Evolutionary conservation across 2,888 invertebrate genomes (phyloP), one percentile per base, ranked within the genome.

Genomic region (Amaurobius ferox): DNA sequence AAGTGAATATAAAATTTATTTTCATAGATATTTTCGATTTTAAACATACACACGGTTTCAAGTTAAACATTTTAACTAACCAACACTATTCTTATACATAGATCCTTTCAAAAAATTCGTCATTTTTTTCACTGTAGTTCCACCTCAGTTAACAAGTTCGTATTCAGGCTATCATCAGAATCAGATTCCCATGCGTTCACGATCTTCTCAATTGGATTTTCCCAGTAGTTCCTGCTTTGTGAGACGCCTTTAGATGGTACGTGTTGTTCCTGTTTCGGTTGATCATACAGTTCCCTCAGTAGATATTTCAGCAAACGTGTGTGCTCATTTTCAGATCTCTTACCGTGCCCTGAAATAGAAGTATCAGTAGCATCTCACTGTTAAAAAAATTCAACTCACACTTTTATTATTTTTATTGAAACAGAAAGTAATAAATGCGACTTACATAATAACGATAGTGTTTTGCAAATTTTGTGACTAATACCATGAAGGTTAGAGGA

Each of bases 281-380:
- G 30, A 2, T 68, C 39, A n/a, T 29, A n/a, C 5, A 67, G 29
- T 55, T 80, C 55, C 7, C 48, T 35, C 7, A 80, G 19, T 16
- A 80, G 48, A 29, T 68, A 35, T 19, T 80, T 48, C 26, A 80
- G 66, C 30, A 80, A 23, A 13, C 26, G 68, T 0, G 66, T 48
- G 23, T 67, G 44, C 1, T 55, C 30, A n/a, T n/a, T 74, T 19
- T 73, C 73, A 1, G 80, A 32, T 39, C 80, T 48, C 40, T 80
- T 80, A 3, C 80, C 80, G 29, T 80, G 80, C 0, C 80, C 80
- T 80, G 32, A 29, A 64, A 48, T 19, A 1, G 1, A 5, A 9
- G 5, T 48, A 48, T 19, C n/a, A 48, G 3, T 19, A 1, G 48
- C 5, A 48, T n/a, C n/a, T n/a, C n/a, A n/a, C n/a, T n/a, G n/a